Evolutionary conservation across 2,113 vertebrate genomes (phyloP), one percentile per base, ranked within the genome.

Genomic region (Salvelinus alpinus): DNA sequence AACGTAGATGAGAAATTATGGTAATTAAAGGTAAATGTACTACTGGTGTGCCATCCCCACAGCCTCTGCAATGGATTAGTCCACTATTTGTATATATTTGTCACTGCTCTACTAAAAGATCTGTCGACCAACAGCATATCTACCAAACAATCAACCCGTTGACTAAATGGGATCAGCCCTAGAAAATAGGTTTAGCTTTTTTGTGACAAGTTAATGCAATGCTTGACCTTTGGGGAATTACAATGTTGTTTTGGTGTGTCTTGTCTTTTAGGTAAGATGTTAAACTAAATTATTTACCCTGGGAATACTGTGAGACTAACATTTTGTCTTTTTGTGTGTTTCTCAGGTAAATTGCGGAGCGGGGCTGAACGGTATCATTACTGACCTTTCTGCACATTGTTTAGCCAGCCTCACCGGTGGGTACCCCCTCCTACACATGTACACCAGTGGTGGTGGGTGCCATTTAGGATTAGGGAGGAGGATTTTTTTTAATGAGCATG

Each of bases 331-430:
- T n/a, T 64, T 64, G 18, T 72, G 47, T 18, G 11, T 72, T 57
- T 38, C 27, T 20, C 48, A 80, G 78, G 78, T 67, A 72, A 20
- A 69, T 22, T 72, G 74, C 51, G n/a, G 74, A 66, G 64, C 20
- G 34, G 13, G 74, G 27, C 51, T 18, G 25, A 68, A 74, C 34
- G 69, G 6, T 13, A 62, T 27, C 74, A 59, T n/a, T 29, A 47
- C 51, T 29, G 34, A 64, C 18, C 65, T 44, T 66, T 67, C 31
- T 67, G 64, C 57, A 67, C 73, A 60, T 70, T 22, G 24, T 54
- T 9, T 38, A 38, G 74, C 64, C 54, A 51, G 70, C 68, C 34
- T 75, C 74, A 72, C 51, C 72, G 78, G 78, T 80, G 64, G 12
- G 78, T 29, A 16, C 18, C 38, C 7, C 18, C 38, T 24, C 68